A percentile compares a stretch with the other conserved stretches of the same genome.
Conservation (phyloP, 2,888 invertebrate genomes). For the Pseudococcus jackbeardsleyi region DNA sequence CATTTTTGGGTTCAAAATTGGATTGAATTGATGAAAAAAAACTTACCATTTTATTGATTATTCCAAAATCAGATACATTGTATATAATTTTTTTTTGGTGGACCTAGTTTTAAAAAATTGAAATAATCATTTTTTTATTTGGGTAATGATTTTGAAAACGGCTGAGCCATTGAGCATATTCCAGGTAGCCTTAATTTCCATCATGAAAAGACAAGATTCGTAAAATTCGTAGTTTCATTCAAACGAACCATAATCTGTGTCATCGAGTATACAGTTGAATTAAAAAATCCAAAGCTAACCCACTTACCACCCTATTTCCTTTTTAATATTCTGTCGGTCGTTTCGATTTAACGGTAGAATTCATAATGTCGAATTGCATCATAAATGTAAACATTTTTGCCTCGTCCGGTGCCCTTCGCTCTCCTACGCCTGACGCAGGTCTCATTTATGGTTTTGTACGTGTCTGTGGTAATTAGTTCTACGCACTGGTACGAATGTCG, state of each 20-base stretch:
- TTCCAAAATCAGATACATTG: too few species aligned
- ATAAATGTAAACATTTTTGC: slow-evolving; percentile 33
- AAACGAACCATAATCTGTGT: neutral
- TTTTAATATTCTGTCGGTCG: slow-evolving; percentile 41
- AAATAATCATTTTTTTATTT: too few species aligned
- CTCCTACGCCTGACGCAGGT: neutral
- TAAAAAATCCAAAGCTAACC: slow-evolving; percentile 5
- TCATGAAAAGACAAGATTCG: too few species aligned
- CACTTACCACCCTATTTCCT: slow-evolving; percentile 41
- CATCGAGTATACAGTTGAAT: neutral
- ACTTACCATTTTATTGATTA: too few species aligned
- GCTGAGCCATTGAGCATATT: too few species aligned
- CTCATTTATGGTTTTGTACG: neutral
- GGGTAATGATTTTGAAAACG: too few species aligned
- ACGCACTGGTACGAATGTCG: neutral
- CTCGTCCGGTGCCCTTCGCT: neutral
- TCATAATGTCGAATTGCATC: slow-evolving; percentile 26
- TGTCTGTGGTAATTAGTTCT: neutral
- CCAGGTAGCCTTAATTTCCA: too few species aligned
- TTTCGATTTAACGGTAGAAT: slow-evolving; percentile 7
- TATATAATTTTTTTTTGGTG: too few species aligned
- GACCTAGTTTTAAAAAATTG: too few species aligned
- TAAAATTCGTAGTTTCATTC: too few species aligned
- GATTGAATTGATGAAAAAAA: too few species aligned
- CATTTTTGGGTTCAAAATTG: too few species aligned